phyloP scores from a whole-genome alignment of 2,888 invertebrate species.

The Tetropium fuscum region DNA sequence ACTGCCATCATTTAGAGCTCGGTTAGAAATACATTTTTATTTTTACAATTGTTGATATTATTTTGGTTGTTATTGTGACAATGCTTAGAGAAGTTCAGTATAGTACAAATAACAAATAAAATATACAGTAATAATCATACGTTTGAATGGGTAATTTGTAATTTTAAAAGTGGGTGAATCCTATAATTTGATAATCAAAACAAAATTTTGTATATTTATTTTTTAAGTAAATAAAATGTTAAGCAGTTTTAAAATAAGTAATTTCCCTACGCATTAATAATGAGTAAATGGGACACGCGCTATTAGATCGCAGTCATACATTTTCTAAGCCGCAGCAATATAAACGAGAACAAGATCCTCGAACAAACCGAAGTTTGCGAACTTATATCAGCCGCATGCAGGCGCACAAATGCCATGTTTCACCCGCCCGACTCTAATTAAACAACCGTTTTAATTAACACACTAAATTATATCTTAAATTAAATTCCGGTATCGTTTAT shows the following conservation, averaged over 20 bases:
- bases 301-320: constrained; percentile 48
- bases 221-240: not conserved
- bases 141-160: no score
- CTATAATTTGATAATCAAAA: no score
- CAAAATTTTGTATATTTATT: no score
- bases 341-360: constrained; percentile 55
- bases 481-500: constrained; percentile 66
- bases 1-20: no score
- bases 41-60: no score
- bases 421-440: constrained; percentile 66
- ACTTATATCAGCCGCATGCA: constrained; percentile 64
- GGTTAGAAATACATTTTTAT: no score
- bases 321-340: constrained; percentile 55
- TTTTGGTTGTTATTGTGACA: no score
- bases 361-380: constrained; percentile 60
- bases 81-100: no score
- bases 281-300: constrained; percentile 25
- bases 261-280: not conserved
- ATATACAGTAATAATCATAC: no score
- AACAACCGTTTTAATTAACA: constrained; percentile 69
- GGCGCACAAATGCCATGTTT: constrained; percentile 62
- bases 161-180: no score
- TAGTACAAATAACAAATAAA: no score
- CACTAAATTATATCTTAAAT: constrained; percentile 67
- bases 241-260: not conserved